Conservation (phyloP, 2,113 vertebrate genomes). For the Thalassarche chlororhynchos region DNA sequence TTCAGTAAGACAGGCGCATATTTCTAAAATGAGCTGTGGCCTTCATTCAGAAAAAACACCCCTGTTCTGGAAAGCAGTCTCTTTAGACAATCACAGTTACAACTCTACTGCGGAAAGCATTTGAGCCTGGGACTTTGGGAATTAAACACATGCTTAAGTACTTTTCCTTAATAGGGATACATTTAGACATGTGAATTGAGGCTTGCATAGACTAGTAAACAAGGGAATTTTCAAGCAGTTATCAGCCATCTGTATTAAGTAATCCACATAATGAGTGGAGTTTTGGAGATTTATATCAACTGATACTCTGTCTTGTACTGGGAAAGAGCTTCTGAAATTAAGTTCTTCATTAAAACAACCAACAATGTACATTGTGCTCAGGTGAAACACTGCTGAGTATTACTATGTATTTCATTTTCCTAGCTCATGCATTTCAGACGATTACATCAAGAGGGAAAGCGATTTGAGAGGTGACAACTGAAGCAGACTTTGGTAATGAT, state of each 20-base stretch:
- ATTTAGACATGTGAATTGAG: background rate
- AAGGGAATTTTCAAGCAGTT: slow-evolving; percentile 18
- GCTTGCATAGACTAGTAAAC: background rate
- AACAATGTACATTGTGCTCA: background rate
- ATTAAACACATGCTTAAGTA: slow-evolving; percentile 50
- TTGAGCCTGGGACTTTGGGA: slow-evolving; percentile 29
- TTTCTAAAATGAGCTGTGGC: slow-evolving; percentile 35
- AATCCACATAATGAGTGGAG: background rate
- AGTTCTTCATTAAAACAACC: background rate
- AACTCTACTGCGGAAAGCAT: background rate
- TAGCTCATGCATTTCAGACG: background rate
- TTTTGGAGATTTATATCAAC: background rate
- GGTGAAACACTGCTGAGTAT: background rate
- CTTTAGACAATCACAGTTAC: background rate
- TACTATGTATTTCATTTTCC: background rate
- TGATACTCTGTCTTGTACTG: background rate
- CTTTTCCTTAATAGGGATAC: slow-evolving; percentile 17
- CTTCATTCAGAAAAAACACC: slow-evolving; percentile 13
- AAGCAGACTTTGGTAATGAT: background rate
- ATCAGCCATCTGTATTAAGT: background rate
- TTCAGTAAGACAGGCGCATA: background rate
- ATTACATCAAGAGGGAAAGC: background rate
- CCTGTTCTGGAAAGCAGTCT: slow-evolving; percentile 32
- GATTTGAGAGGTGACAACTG: background rate
- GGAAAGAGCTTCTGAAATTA: background rate